These are phyloP conservation scores for Ramphastos sulfuratus DNA, from an alignment of 2,113 vertebrate genomes.

Conservation along the genomic window DNA sequence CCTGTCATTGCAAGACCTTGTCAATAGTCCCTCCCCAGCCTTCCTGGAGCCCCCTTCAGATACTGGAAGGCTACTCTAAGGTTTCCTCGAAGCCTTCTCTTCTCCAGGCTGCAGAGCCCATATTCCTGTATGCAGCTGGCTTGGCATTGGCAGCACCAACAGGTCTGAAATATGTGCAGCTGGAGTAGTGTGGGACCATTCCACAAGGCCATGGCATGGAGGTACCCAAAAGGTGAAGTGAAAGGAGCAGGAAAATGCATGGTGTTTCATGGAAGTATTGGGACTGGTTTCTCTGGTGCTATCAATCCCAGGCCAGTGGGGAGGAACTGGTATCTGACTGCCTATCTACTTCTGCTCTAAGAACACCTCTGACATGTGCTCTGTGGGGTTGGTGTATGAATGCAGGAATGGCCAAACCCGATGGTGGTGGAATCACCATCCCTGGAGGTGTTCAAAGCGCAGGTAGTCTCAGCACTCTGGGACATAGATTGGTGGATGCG, in stretches of 20 bases:
- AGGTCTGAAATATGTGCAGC: not conserved
- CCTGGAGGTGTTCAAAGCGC: too few species aligned
- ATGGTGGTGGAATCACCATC: too few species aligned
- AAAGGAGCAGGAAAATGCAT: not conserved
- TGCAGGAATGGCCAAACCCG: fast-evolving
- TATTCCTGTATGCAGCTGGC: not conserved
- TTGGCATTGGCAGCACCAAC: not conserved
- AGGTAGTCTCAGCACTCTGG: too few species aligned
- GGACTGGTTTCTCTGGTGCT: not conserved
- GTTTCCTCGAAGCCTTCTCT: too few species aligned
- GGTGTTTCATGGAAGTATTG: not conserved
- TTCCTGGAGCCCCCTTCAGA: too few species aligned
- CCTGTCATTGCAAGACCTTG: too few species aligned
- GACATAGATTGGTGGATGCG: too few species aligned
- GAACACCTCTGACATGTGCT: not conserved
- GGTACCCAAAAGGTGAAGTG: not conserved
- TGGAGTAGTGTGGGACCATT: too few species aligned
- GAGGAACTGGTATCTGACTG: not conserved
- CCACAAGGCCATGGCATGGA: not conserved
- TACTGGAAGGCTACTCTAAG: too few species aligned
- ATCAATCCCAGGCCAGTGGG: fast-evolving
- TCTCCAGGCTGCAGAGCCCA: not conserved
- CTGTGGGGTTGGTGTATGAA: not conserved
- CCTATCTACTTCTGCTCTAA: not conserved
- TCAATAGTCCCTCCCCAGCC: too few species aligned